Evolutionary conservation across 2,888 invertebrate genomes (phyloP), one percentile per base, ranked within the genome.

Genomic region (Panopea generosa): DNA sequence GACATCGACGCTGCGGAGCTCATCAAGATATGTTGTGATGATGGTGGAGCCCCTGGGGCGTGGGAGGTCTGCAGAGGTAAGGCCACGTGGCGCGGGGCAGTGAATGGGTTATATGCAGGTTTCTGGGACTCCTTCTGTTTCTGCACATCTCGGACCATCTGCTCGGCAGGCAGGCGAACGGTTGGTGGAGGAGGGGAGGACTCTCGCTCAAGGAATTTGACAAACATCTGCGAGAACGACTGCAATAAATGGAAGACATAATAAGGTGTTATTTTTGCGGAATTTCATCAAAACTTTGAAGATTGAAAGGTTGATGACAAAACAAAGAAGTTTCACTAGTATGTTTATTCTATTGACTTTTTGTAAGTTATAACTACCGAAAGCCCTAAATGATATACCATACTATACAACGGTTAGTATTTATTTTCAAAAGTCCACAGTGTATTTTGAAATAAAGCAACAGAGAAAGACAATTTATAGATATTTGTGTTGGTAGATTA

Each of bases 171-270:
- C 14, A 93, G 88, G 50, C 88, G 88, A 24, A 90, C 77, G 9
- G 89, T 83, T 26, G 90, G 87, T 7, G 87, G 89, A 43, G 89
- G 88, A 0, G 97, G 97, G 69, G 94, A 94, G 0, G 97, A 97
- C 92, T 97, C 97, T 78, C 94, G 95, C 92, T 98, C 97, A 83
- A 98, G 93, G 93, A 97, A 98, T 85, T 94, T 94, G 14, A 96
- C 95, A 92, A 96, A 96, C 71, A 96, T 95, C 88, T 95, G 95
- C 0, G 96, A 95, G 76, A 96, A 93, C 0, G 95, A 95, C 93
- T 93, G 91, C 22, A 92, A 87, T 29, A 27, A 76, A 80, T 70
- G 2, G 26, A 33, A 18, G 16, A 56, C 77, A 62, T 79, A 69
- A 59, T 43, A 53, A 18, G 26, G 26, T 56, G 9, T 40, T 40